Evolutionary conservation across 2,797 vertebrate genomes (phyloP).

Genomic region (Euphonia xanthogaster): DNA sequence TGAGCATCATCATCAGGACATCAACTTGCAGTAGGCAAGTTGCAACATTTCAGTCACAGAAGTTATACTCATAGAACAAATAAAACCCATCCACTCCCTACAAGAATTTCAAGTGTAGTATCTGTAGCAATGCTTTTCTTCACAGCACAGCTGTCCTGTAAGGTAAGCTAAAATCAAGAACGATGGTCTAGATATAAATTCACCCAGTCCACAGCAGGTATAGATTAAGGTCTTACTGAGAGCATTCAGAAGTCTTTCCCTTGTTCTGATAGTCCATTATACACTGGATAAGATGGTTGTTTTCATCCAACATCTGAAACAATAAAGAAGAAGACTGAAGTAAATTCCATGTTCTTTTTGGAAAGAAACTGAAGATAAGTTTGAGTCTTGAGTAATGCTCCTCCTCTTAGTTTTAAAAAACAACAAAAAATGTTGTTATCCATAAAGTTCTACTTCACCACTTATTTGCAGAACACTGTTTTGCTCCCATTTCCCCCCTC

Average conservation of each 20-base stretch:
- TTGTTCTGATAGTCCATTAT: constrained; percentile 99
- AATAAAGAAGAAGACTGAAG: constrained; percentile 32
- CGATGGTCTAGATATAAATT: not conserved
- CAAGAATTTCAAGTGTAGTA: not conserved
- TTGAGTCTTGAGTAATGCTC: not conserved
- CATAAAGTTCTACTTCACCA: not conserved
- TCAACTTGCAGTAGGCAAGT: not conserved
- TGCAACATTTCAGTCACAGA: not conserved
- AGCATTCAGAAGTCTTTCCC: constrained; percentile 98
- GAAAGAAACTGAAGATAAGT: not conserved
- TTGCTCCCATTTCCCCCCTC: not conserved
- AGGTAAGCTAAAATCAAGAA: not conserved
- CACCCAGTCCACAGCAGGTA: constrained; percentile 3
- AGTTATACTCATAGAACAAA: not conserved
- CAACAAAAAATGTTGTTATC: not conserved
- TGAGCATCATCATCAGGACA: not conserved
- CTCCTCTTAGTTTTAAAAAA: not conserved
- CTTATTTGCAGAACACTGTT: not conserved
- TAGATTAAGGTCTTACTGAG: constrained; percentile 88
- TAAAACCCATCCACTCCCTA: fast-evolving
- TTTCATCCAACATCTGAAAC: constrained; percentile 96
- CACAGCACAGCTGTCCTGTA: not conserved
- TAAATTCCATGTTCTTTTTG: not conserved
- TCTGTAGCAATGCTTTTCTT: not conserved
- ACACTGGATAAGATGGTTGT: constrained; percentile 98